Base-by-base conservation (phyloP, 2,888 invertebrate species). In the Machimus rusticus region DNA sequence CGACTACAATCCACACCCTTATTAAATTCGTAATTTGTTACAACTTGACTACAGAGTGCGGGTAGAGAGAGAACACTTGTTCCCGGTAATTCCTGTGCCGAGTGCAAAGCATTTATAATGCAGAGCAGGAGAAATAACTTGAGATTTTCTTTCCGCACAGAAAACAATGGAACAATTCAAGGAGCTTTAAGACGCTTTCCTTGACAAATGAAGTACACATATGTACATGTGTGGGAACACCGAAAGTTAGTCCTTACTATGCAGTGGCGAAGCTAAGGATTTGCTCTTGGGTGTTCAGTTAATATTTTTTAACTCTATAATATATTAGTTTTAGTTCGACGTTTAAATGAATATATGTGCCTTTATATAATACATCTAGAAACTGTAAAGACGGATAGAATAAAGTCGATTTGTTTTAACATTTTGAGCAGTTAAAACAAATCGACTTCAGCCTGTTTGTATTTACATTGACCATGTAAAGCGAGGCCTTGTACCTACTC, bases 141-240 rank as follows among this genome's bases (percentile, higher is more conserved):
- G 34, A 81, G 81, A 81, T 55, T 81, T 81, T 81, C 81, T 81
- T 81, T 81, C 81, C 81, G 55, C 55, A 55, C 23, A 28, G 31
- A 81, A 81, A 81, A 55, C 81, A 81, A 51, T 55, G 81, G 55
- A 81, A 55, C 81, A 81, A 81, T 51, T 81, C 81, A 23, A 23
- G 31, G 55, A 81, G 81, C 81, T 55, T 81, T 81, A 81, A 81
- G 81, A 55, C 81, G 81, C 46, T 46, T 55, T 78, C 19, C 81
- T 55, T 81, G 81, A 81, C 81, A 81, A 81, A 81, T 81, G 51
- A 81, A 81, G 81, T 81, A 51, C 55, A 81, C 81, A 81, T 55
- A 81, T 81, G 81, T 81, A 81, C 81, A 81, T 28, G 81, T 81
- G 34, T 46, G 51, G 51, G 19, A 81, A 81, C 51, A 81, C 55